These are phyloP conservation scores for Fundulus diaphanus DNA, from an alignment of 2,797 vertebrate genomes.

Conservation along the genomic window DNA sequence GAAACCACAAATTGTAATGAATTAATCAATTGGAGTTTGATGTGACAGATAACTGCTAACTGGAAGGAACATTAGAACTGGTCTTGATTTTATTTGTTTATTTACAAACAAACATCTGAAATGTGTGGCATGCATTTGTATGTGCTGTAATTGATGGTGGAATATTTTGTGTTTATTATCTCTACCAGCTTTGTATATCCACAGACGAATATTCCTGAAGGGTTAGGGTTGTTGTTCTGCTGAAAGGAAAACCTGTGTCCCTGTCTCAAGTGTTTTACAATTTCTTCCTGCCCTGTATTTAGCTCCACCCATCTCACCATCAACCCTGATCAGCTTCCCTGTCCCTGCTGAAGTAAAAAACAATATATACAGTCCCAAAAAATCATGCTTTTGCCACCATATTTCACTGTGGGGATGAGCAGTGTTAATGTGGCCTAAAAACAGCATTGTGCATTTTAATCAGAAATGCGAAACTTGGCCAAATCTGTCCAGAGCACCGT, in stretches of 20 bases:
- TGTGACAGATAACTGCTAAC: neutral
- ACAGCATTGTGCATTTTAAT: neutral
- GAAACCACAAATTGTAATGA: neutral
- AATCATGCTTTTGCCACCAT: neutral
- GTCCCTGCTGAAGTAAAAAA: neutral
- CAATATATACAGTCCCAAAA: no score
- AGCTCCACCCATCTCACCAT: neutral
- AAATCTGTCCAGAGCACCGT: no score
- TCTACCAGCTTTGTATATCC: neutral
- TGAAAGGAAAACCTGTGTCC: neutral
- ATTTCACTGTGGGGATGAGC: neutral
- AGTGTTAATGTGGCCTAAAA: neutral
- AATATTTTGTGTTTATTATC: neutral
- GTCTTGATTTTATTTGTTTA: neutral
- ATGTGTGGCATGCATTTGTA: neutral
- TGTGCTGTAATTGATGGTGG: neutral
- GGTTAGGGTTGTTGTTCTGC: neutral
- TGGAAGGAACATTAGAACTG: neutral
- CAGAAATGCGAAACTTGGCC: no score
- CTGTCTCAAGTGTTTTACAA: neutral
- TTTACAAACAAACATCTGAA: neutral
- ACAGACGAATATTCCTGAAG: neutral
- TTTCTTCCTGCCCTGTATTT: neutral
- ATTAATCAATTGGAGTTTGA: neutral
- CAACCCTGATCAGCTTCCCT: neutral